Conservation (phyloP, 2,797 vertebrate genomes). For the Sebastiscus tertius region DNA sequence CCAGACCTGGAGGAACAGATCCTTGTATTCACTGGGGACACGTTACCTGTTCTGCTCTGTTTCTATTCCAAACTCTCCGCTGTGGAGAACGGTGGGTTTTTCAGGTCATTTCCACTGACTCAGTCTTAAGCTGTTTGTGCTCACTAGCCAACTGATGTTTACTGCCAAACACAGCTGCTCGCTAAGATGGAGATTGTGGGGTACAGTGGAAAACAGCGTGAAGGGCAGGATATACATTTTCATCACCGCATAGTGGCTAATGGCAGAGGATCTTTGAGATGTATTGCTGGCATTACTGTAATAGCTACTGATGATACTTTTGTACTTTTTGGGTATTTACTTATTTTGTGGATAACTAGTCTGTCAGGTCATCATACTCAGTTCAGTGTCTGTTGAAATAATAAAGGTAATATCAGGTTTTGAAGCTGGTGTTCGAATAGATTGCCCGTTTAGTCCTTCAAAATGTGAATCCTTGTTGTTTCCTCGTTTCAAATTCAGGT, state of each 20-base stretch:
- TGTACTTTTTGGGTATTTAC: neutral
- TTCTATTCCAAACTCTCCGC: slow-evolving; percentile 49
- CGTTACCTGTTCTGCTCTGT: slow-evolving; percentile 44
- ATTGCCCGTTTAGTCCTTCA: neutral
- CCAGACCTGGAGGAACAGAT: slow-evolving; percentile 49
- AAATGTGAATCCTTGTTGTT: neutral
- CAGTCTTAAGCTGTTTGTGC: slow-evolving; percentile 50
- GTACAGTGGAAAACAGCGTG: neutral
- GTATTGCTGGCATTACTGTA: neutral
- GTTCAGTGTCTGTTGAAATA: neutral
- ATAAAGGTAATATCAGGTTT: neutral
- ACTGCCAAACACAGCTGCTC: slow-evolving; percentile 61
- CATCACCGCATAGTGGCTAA: neutral
- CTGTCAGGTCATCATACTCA: neutral
- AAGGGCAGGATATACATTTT: neutral
- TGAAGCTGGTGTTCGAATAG: neutral
- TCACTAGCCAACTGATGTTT: slow-evolving; percentile 50
- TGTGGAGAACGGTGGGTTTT: slow-evolving; percentile 8
- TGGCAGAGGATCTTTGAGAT: neutral
- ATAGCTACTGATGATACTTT: neutral
- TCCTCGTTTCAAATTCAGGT: neutral
- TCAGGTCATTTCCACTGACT: slow-evolving; percentile 50
- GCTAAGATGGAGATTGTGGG: slow-evolving; percentile 1
- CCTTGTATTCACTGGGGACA: slow-evolving; percentile 20
- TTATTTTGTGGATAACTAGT: neutral